Evolutionary conservation across 2,888 invertebrate genomes (phyloP).

Genomic region (Cosmia trapezina): DNA sequence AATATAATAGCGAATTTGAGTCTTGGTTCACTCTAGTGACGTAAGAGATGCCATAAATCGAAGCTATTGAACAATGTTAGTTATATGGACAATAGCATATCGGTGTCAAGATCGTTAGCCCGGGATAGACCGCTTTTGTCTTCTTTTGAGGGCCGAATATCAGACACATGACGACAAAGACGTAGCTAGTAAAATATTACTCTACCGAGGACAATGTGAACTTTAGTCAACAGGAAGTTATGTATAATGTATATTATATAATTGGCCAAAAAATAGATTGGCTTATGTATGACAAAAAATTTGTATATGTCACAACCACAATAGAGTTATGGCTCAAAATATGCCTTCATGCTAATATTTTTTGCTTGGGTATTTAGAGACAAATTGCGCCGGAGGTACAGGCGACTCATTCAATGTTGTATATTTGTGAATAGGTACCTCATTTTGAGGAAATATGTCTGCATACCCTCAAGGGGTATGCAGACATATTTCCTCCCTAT

Average conservation of each 20-base stretch:
- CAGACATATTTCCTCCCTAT: no score
- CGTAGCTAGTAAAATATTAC: constrained; percentile 64
- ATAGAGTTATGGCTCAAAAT: constrained; percentile 26
- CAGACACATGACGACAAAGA: constrained; percentile 70
- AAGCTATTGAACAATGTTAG: constrained; percentile 74
- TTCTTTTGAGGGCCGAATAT: constrained; percentile 77
- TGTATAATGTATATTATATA: constrained; percentile 29
- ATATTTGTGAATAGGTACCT: constrained; percentile 26
- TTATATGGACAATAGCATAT: constrained; percentile 78
- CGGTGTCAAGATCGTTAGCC: constrained; percentile 82
- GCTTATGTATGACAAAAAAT: constrained; percentile 26
- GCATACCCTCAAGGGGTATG: no score
- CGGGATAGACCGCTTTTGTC: constrained; percentile 74
- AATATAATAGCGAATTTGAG: constrained; percentile 75
- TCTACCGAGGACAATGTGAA: constrained; percentile 50
- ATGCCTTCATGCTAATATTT: constrained; percentile 21
- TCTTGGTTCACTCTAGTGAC: constrained; percentile 67
- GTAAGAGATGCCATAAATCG: constrained; percentile 73
- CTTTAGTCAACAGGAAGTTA: constrained; percentile 53
- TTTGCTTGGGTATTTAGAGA: constrained; percentile 40
- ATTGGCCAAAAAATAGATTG: constrained; percentile 39
- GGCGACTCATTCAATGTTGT: constrained; percentile 31
- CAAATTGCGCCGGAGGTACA: constrained; percentile 24
- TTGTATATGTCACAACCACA: constrained; percentile 31
- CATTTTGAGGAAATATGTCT: constrained; percentile 34